Evolutionary conservation across 2,888 invertebrate genomes (phyloP).

Genomic region (Germaria angustata): DNA sequence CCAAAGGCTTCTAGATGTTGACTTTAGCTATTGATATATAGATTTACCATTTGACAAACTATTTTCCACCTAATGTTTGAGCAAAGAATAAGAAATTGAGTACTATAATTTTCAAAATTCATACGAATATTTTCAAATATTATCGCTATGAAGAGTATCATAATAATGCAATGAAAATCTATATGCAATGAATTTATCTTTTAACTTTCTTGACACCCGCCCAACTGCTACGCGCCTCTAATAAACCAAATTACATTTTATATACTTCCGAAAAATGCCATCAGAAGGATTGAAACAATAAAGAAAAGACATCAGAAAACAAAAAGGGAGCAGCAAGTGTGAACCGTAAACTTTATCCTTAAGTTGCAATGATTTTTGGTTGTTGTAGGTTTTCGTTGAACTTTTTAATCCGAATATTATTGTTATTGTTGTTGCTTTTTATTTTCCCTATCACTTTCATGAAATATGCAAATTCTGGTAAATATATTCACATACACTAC

Average conservation of each 20-base stretch:
- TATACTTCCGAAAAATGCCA: background rate
- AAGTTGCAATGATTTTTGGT: conserved; percentile 37
- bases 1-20: too few species aligned
- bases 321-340: conserved; percentile 2
- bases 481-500: background rate
- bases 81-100: too few species aligned
- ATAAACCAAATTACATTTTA: background rate
- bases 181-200: too few species aligned
- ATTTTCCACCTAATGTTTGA: too few species aligned
- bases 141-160: too few species aligned
- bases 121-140: too few species aligned
- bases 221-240: background rate
- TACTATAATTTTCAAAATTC: too few species aligned
- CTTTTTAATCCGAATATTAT: conserved; percentile 7
- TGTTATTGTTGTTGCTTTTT: background rate
- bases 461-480: conserved; percentile 31
- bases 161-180: too few species aligned
- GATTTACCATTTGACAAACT: too few species aligned
- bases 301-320: background rate
- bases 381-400: background rate
- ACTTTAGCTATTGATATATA: too few species aligned
- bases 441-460: conserved; percentile 27
- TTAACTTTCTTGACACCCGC: too few species aligned
- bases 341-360: conserved; percentile 53
- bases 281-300: background rate